Percentiles rank a stretch among this genome's conserved stretches.
These are phyloP conservation scores for Eristalis intricaria DNA, from an alignment of 2,888 invertebrate species.

Conservation along the genomic window DNA sequence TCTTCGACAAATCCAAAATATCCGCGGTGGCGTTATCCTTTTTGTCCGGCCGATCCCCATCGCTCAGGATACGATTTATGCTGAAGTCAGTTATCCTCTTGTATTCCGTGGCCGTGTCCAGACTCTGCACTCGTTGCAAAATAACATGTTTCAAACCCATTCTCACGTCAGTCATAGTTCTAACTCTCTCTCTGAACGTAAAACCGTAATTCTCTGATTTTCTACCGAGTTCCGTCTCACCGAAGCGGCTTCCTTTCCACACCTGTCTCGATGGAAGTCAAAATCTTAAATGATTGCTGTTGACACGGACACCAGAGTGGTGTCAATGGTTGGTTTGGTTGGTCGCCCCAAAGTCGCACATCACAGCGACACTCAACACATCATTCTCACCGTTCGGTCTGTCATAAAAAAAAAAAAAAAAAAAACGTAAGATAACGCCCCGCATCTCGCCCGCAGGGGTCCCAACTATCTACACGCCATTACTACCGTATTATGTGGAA, in stretches of 20 bases:
- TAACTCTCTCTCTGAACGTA: constrained; percentile 8
- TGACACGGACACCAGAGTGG: constrained; percentile 67
- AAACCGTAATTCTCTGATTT: constrained; percentile 18
- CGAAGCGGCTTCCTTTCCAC: constrained; percentile 54
- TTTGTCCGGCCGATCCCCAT: constrained; percentile 53
- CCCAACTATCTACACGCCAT: constrained; percentile 48
- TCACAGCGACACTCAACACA: constrained; percentile 68
- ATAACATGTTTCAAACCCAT: constrained; percentile 80
- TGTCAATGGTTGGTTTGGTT: constrained; percentile 75
- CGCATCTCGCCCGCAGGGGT: constrained; percentile 23
- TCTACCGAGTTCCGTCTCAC: constrained; percentile 38
- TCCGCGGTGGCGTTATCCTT: constrained; percentile 61
- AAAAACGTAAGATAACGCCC: constrained; percentile 27
- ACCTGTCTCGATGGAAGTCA: constrained; percentile 79
- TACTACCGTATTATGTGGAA: constrained; percentile 70
- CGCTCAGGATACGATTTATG: constrained; percentile 77
- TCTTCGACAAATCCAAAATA: constrained; percentile 79
- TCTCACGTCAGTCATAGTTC: constrained; percentile 77
- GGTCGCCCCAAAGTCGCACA: constrained; percentile 66
- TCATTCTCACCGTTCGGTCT: constrained; percentile 64
- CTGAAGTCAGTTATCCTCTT: constrained; percentile 79
- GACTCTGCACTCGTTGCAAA: constrained; percentile 77
- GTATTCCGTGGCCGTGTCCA: constrained; percentile 75
- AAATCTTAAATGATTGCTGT: constrained; percentile 74
- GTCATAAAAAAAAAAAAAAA: constrained; percentile 56